phyloP scores from a whole-genome alignment of 2,888 invertebrate genomes.

The Caenorhabditis sp. region DNA sequence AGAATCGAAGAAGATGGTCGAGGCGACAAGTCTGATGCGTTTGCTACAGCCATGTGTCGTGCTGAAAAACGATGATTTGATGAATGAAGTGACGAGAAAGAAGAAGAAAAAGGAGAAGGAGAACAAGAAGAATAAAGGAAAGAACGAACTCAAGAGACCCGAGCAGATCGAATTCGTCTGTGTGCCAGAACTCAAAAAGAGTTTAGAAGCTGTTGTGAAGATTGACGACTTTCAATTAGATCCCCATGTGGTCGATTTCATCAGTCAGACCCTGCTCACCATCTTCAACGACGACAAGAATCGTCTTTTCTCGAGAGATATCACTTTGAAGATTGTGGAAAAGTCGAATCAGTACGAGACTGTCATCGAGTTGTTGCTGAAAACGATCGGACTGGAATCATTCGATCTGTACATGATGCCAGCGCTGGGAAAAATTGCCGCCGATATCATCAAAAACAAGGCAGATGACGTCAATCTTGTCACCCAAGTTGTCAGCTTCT shows the following conservation, averaged over 20 bases:
- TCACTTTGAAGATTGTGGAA: slow-evolving; percentile 56
- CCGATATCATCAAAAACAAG: slow-evolving; percentile 35
- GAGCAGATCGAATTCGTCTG: slow-evolving; percentile 47
- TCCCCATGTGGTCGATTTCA: slow-evolving; percentile 46
- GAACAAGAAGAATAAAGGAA: slow-evolving; percentile 59
- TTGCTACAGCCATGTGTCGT: slow-evolving; percentile 50
- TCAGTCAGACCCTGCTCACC: slow-evolving; percentile 41
- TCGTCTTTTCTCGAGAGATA: slow-evolving; percentile 53
- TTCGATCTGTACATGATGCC: slow-evolving; percentile 77
- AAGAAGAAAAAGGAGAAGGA: slow-evolving; percentile 57
- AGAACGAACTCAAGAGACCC: slow-evolving; percentile 37
- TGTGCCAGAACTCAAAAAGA: slow-evolving; percentile 41
- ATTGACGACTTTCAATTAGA: slow-evolving; percentile 56
- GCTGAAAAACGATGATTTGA: slow-evolving; percentile 36
- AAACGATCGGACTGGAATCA: slow-evolving; percentile 54
- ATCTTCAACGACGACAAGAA: slow-evolving; percentile 56
- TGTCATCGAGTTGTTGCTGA: slow-evolving; percentile 59
- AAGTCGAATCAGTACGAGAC: slow-evolving; percentile 48
- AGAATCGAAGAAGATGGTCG: slow-evolving; percentile 51
- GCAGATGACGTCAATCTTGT: slow-evolving; percentile 17
- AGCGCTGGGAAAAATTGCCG: slow-evolving; percentile 69
- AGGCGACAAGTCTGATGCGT: slow-evolving; percentile 48
- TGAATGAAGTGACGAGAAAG: slow-evolving; percentile 59
- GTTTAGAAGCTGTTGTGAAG: slow-evolving; percentile 44
- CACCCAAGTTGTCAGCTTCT: slow-evolving; percentile 49